Evolutionary conservation across 2,888 invertebrate genomes (phyloP), one percentile per base, ranked within the genome.

Genomic region (Archips crataeganus): DNA sequence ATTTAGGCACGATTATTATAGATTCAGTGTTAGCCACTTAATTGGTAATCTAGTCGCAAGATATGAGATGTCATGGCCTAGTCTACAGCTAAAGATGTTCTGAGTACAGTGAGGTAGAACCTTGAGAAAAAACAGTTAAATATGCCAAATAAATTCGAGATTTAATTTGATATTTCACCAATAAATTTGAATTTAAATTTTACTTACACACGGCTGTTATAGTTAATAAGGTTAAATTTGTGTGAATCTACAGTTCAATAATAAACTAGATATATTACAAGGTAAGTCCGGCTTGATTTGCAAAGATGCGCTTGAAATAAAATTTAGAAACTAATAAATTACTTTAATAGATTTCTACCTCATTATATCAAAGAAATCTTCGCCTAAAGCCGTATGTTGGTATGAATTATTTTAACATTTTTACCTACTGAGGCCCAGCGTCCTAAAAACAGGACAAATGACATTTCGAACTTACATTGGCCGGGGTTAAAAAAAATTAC

Each of bases 21-120:
- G 70, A 63, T 73, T 74, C 71, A 63, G 66, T 71, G 75, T 75
- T 67, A 62, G 63, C 64, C 65, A 75, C 65, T 72, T 63, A 75
- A 62, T 49, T 74, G 73, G 74, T 75, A 66, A 63, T 74, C 70
- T 75, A 78, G 64, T 72, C 77, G 72, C 74, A 76, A 78, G 76
- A 77, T 71, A 74, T 79, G 74, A 70, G 75, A 81, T 79, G 79
- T 81, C 81, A 82, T 82, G 83, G 81, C 84, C 79, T 79, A 76
- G 75, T 75, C 74, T 77, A 81, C 75, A 77, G 79, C 76, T 71
- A 81, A 82, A 63, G 63, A 47, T 63, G 39, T 62, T 8, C 45
- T 32, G 32, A 32, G 8, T 11, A 23, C 11, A 2, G 23, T 32
- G 63, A 63, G 63, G 63, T 63, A 63, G 63, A 63, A 63, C 15